Percentiles rank a stretch among this genome's conserved stretches.
Conservation (phyloP, 2,797 vertebrate genomes). For the Pseudocheirus occidentalis region DNA sequence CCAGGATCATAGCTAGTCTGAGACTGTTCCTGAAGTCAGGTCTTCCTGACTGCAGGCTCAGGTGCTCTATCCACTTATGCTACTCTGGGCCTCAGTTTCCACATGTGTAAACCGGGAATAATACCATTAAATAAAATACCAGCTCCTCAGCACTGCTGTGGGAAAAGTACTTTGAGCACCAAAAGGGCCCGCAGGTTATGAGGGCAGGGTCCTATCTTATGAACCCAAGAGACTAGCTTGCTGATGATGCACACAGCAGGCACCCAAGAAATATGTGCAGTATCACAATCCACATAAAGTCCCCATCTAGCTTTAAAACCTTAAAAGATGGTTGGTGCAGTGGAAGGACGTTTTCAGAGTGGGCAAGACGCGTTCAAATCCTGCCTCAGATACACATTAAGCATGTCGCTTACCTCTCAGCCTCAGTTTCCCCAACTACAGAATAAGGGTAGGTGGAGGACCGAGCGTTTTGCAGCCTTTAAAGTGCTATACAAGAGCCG, state of each 20-base stretch:
- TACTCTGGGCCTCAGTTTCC: not conserved
- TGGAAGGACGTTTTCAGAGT: fast-evolving
- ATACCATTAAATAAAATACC: not conserved
- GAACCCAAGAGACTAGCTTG: not conserved
- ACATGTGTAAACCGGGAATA: not conserved
- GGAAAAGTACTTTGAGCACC: not conserved
- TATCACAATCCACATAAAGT: too few relatives aligned
- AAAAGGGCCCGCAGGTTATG: not conserved
- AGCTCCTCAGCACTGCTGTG: not conserved
- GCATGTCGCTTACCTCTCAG: too few relatives aligned
- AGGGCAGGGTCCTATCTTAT: not conserved
- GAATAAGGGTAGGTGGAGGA: not conserved
- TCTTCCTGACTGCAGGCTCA: not conserved
- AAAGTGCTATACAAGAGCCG: not conserved
- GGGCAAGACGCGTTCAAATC: not conserved
- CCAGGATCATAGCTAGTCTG: not conserved
- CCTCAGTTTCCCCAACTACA: not conserved
- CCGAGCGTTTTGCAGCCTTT: not conserved
- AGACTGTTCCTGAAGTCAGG: not conserved
- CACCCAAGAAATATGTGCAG: not conserved
- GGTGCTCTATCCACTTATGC: not conserved
- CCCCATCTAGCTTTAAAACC: not conserved
- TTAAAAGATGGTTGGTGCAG: not conserved
- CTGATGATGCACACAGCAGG: not conserved
- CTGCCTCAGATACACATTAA: not conserved